Evolutionary conservation across 92 coral and sea anemone species (phyloP).

Genomic region (Paramuricea clavata): DNA sequence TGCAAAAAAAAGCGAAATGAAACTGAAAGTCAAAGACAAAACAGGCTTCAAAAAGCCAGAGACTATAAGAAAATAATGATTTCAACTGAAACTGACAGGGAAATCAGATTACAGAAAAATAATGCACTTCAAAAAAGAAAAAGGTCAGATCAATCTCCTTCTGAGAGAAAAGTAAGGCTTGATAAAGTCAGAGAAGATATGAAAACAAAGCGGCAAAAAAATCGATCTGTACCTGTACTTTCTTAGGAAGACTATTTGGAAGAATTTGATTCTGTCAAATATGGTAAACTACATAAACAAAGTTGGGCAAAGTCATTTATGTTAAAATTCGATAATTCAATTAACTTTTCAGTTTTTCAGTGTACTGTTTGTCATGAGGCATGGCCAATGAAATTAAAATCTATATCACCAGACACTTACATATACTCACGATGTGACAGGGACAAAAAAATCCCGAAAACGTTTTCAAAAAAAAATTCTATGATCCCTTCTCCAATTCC

Average conservation of each 20-base stretch:
- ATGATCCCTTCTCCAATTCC: constrained; percentile 72
- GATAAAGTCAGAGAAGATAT: constrained; percentile 3
- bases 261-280: constrained; percentile 12
- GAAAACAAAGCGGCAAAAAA: not conserved
- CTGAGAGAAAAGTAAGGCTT: constrained; percentile 15
- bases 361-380: constrained; percentile 53
- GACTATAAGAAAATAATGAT: no score
- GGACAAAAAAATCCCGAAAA: constrained; percentile 57
- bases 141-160: constrained; percentile 9
- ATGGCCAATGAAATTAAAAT: constrained; percentile 71
- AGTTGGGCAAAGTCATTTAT: constrained; percentile 13
- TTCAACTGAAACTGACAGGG: not conserved
- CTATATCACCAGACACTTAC: constrained; percentile 57
- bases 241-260: not conserved
- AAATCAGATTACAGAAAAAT: not conserved
- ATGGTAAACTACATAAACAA: constrained; percentile 20
- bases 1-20: no score
- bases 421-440: constrained; percentile 63
- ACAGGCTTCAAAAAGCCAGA: no score
- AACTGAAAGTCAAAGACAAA: no score
- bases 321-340: not conserved
- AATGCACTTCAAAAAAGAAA: constrained; percentile 17
- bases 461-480: constrained; percentile 64
- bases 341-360: constrained; percentile 8
- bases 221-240: not conserved